phyloP scores from a whole-genome alignment of 2,888 invertebrate species.

The Eilema caniola region DNA sequence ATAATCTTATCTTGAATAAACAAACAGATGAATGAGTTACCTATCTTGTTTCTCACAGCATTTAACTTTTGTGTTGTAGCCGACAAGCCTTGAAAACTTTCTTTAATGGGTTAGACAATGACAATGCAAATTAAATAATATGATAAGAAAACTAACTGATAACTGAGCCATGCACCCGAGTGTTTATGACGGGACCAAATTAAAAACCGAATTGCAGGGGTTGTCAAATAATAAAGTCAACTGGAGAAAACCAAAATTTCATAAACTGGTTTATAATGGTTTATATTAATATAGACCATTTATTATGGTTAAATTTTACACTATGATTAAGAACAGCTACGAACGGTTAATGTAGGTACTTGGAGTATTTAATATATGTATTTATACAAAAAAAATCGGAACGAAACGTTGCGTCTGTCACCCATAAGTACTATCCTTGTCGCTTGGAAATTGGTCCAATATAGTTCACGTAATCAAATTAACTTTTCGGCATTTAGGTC shows the following conservation, averaged over 20 bases:
- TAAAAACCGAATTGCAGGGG: too few species aligned
- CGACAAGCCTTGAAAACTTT: not conserved
- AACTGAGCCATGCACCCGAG: too few species aligned
- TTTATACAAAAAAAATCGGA: not conserved
- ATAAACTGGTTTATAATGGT: too few species aligned
- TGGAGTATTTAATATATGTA: not conserved
- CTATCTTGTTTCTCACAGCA: not conserved
- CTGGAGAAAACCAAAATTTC: not conserved
- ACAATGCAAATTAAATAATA: not conserved
- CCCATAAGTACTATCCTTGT: not conserved
- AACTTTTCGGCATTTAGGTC: constrained; percentile 2
- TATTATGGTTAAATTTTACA: not conserved
- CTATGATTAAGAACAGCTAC: not conserved
- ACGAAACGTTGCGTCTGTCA: not conserved
- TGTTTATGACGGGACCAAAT: too few species aligned
- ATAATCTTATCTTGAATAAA: not conserved
- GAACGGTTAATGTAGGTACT: not conserved
- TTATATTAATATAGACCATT: too few species aligned
- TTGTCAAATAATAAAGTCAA: too few species aligned
- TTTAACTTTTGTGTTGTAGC: not conserved
- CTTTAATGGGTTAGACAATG: not conserved
- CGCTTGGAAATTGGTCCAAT: not conserved
- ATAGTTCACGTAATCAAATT: not conserved
- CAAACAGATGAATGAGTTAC: not conserved
- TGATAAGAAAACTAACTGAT: too few species aligned